These are phyloP conservation scores for Drosophila kohkoa DNA, from an alignment of 1,140 invertebrate genomes.

Conservation along the genomic window DNA sequence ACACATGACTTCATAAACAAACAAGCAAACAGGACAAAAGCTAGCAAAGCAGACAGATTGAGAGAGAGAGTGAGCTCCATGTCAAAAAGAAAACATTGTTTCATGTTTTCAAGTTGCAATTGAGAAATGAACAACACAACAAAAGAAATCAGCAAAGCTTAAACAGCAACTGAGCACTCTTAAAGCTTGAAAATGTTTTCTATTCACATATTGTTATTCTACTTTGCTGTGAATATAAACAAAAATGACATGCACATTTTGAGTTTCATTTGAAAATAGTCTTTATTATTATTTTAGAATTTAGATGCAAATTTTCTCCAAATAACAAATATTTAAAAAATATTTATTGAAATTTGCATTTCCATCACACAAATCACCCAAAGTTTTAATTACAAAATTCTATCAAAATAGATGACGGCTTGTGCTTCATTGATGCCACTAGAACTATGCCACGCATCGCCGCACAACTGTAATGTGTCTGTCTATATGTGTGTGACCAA, in stretches of 20 bases:
- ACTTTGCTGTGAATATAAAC: background rate
- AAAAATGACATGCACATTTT: background rate
- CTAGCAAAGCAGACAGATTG: background rate
- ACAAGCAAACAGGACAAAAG: slow-evolving; percentile 1
- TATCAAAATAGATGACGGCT: background rate
- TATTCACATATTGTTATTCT: background rate
- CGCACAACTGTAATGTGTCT: slow-evolving; percentile 1
- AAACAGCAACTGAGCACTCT: background rate
- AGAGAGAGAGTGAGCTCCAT: background rate
- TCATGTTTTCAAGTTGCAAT: background rate
- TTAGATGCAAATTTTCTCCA: background rate
- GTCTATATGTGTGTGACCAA: background rate
- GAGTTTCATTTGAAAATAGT: background rate
- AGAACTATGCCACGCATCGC: slow-evolving; percentile 15
- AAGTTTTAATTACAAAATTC: slow-evolving; percentile 33
- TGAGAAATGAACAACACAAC: slow-evolving; percentile 1
- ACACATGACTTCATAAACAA: slow-evolving; percentile 23
- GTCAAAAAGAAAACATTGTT: background rate
- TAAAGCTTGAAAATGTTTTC: background rate
- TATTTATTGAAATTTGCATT: slow-evolving; percentile 18
- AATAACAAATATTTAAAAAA: background rate
- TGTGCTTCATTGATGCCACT: slow-evolving; percentile 21
- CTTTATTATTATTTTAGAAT: background rate
- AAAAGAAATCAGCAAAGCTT: background rate
- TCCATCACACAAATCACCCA: background rate